These are phyloP conservation scores for Ptychoptera contaminata DNA, from an alignment of 2,888 invertebrate genomes.

Conservation along the genomic window DNA sequence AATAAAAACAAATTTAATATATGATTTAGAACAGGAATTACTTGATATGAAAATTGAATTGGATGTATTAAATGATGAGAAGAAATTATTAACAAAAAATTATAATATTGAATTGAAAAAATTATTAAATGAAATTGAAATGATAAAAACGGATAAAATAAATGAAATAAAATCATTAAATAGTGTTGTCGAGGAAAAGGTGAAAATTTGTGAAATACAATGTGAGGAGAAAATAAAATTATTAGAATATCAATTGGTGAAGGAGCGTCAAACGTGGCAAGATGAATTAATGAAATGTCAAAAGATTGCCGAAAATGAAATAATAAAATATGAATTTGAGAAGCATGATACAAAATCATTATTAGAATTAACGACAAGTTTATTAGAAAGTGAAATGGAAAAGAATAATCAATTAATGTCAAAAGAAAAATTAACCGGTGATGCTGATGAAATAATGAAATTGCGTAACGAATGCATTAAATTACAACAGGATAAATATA, in stretches of 20 bases:
- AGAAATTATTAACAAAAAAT: neutral
- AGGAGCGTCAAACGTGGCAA: constrained; percentile 31
- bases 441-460: constrained; percentile 27
- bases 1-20: too few relatives aligned
- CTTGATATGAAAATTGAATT: constrained; percentile 2
- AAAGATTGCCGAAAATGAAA: constrained; percentile 36
- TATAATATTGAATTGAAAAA: neutral
- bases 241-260: constrained; percentile 28
- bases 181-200: constrained; percentile 26
- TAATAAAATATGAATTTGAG: constrained; percentile 36
- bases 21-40: neutral
- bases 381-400: constrained; percentile 19
- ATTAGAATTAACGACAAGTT: constrained; percentile 16
- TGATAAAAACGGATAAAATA: constrained; percentile 15
- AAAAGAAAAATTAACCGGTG: constrained; percentile 25
- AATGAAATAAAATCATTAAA: constrained; percentile 25
- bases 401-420: constrained; percentile 28
- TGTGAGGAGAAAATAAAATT: constrained; percentile 31
- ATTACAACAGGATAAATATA: constrained; percentile 29
- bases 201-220: constrained; percentile 25
- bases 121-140: constrained; percentile 11
- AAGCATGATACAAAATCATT: constrained; percentile 32
- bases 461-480: constrained; percentile 27
- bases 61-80: constrained; percentile 4
- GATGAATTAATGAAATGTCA: constrained; percentile 37